These are phyloP conservation scores for Chesias legatella DNA, from an alignment of 2,888 invertebrate genomes.

Conservation along the genomic window DNA sequence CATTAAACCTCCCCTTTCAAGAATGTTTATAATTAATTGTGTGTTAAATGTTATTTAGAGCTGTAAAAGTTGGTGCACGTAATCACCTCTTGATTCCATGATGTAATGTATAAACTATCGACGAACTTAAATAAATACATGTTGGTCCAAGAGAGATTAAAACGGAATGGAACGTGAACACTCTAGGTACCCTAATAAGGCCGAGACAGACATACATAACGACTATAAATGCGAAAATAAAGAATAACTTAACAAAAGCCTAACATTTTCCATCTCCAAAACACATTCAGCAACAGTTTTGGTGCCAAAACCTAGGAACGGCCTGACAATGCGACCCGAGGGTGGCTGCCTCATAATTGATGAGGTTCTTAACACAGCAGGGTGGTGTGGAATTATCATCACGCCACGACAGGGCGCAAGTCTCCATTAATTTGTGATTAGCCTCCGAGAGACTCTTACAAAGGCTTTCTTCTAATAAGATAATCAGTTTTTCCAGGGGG, in stretches of 20 bases:
- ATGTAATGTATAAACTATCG: too few relatives aligned
- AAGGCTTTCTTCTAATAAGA: constrained; percentile 72
- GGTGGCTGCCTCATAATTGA: constrained; percentile 75
- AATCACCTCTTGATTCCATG: too few relatives aligned
- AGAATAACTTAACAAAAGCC: constrained; percentile 20
- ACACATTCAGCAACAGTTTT: constrained; percentile 23
- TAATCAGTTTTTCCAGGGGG: constrained; percentile 67
- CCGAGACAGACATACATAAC: constrained; percentile 8
- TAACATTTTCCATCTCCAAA: constrained; percentile 17
- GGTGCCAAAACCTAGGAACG: constrained; percentile 32
- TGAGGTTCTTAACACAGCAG: constrained; percentile 70
- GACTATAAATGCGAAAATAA: constrained; percentile 14
- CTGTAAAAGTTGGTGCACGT: too few relatives aligned
- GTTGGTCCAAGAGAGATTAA: too few relatives aligned
- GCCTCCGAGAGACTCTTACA: constrained; percentile 64
- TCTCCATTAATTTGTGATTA: constrained; percentile 79
- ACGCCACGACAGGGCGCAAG: constrained; percentile 31
- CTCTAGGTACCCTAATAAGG: too few relatives aligned
- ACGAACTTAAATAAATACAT: too few relatives aligned
- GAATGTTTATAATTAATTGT: constrained; percentile 15
- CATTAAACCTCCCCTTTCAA: constrained; percentile 12
- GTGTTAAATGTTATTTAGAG: neutral
- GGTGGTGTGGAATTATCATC: constrained; percentile 20
- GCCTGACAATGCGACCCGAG: constrained; percentile 33
- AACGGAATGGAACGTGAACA: too few relatives aligned